These are phyloP conservation scores for Chelidonichthys spinosus DNA, from an alignment of 2,797 vertebrate species.

Conservation along the genomic window DNA sequence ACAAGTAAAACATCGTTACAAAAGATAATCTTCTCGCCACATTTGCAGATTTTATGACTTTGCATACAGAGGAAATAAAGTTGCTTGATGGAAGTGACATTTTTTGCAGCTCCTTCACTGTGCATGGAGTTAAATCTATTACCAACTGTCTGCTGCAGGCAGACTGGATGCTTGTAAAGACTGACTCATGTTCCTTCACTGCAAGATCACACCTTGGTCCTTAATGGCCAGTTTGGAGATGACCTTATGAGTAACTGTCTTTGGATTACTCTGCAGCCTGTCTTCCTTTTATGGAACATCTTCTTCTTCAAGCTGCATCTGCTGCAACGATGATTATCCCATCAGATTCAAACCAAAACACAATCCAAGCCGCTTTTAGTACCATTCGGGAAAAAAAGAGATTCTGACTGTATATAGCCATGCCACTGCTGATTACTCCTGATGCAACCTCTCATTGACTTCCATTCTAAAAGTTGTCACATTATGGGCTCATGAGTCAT, in stretches of 20 bases:
- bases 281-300: neutral
- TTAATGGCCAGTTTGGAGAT: neutral
- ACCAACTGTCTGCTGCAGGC: conserved; percentile 39
- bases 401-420: conserved; percentile 55
- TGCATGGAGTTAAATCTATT: conserved; percentile 18
- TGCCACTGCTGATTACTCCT: conserved; percentile 68
- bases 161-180: conserved; percentile 39
- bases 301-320: neutral
- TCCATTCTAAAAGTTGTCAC: conserved; percentile 78
- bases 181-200: conserved; percentile 10
- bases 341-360: conserved; percentile 31
- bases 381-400: conserved; percentile 11
- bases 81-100: neutral
- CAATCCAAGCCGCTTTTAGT: conserved; percentile 29
- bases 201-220: conserved; percentile 19
- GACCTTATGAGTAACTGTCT: neutral
- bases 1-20: neutral
- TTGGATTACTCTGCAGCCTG: neutral
- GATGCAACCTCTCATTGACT: conserved; percentile 79
- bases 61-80: neutral
- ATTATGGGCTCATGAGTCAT: conserved; percentile 75
- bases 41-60: neutral
- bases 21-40: neutral
- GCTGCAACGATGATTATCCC: conserved; percentile 18
- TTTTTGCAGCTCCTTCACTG: conserved; percentile 19